A percentile compares a stretch with the other conserved stretches of the same genome.
These are phyloP conservation scores for Leuciscus idus DNA, from an alignment of 2,113 vertebrate genomes.

Conservation along the genomic window DNA sequence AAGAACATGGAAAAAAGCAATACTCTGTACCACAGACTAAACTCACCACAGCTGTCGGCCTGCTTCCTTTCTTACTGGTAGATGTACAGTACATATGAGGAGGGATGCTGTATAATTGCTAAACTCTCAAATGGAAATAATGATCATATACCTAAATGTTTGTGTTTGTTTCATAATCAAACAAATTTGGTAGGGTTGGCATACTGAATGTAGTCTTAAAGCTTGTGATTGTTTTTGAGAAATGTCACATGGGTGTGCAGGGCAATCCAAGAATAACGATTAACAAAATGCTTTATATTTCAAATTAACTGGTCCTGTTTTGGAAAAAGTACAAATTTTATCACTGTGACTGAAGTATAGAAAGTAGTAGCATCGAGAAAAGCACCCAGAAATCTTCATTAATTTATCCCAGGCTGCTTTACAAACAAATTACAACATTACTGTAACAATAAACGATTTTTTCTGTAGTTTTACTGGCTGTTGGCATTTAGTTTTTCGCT, in stretches of 20 bases:
- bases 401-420: conserved; percentile 39
- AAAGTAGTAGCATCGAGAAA: conserved; percentile 39
- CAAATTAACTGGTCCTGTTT: conserved; percentile 45
- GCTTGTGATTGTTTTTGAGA: conserved; percentile 53
- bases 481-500: background rate
- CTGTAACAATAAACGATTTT: conserved; percentile 35
- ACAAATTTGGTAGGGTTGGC: conserved; percentile 27
- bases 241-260: conserved; percentile 24
- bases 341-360: conserved; percentile 55
- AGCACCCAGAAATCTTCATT: background rate
- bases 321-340: conserved; percentile 10
- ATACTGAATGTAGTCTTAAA: conserved; percentile 59
- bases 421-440: conserved; percentile 30
- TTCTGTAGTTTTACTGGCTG: conserved; percentile 8
- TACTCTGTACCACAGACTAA: conserved; percentile 31
- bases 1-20: conserved; percentile 52
- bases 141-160: conserved; percentile 40
- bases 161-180: conserved; percentile 37
- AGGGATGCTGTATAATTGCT: conserved; percentile 43
- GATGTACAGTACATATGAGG: conserved; percentile 56
- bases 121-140: conserved; percentile 36
- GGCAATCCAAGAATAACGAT: conserved; percentile 36
- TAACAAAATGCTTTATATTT: conserved; percentile 41
- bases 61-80: conserved; percentile 38
- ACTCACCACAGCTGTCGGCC: conserved; percentile 25